Base-by-base conservation (phyloP, 2,797 vertebrate species). In the Vespertilio murinus region DNA sequence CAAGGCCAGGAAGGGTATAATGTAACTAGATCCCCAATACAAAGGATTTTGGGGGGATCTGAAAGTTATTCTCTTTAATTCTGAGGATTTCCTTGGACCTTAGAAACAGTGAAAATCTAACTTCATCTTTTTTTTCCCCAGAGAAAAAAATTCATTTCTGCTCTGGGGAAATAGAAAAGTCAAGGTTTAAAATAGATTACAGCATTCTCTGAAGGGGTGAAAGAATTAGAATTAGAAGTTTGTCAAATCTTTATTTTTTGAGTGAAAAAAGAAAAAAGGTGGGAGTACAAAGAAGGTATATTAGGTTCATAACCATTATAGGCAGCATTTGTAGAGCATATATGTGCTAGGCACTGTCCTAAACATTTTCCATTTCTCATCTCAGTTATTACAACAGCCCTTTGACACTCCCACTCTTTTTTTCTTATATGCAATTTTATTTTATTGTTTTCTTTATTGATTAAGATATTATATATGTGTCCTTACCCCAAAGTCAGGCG, bases 121-220 rank as follows among this genome's bases (percentile, higher is more conserved):
- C 33, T 33, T 3, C 5, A 30, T 38, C 14, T 84, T 83, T 91
- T 42, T 54, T 47, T n/a, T 38, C 14, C 1, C n/a, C 73, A 47
- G 28, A 90, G n/a, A 73, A 93, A 91, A 91, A 89, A 69, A 42
- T 56, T 95, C 33, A 54, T 78, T 95, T 92, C 40, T 93, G 65
- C 12, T 70, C 40, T 80, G 25, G 82, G 61, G 22, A 88, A 87
- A 90, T 35, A 89, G 5, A 77, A 90, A 14, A 82, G 18, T 79
- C 49, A 56, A 54, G 14, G n/a, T 92, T 94, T 91, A 89, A 77
- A 83, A 56, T 30, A 88, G 45, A 54, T 75, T n/a, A 79, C 7
- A 67, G 18, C 52, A 73, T 25, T 93, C 17, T 42, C 6, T 83
- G n/a, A 75, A 70, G 79, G 80, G 45, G 23, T 73, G 74, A 28